These are phyloP conservation scores for Sphaerophoria taeniata DNA, from an alignment of 2,888 invertebrate species.

Conservation along the genomic window DNA sequence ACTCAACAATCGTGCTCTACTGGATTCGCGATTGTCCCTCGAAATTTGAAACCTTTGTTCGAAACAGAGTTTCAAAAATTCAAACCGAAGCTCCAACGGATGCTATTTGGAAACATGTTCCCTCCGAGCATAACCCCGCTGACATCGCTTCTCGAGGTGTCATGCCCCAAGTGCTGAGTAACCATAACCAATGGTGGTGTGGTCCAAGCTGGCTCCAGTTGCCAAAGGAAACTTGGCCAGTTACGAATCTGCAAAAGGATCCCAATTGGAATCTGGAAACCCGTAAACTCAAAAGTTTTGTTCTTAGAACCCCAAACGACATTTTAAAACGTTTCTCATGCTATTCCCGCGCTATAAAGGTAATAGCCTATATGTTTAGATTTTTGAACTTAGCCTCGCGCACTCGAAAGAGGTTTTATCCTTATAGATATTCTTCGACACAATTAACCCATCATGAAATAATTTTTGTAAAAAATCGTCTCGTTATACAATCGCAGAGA, in stretches of 20 bases:
- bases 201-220: conserved; percentile 5
- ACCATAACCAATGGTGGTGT: conserved; percentile 6
- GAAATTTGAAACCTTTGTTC: conserved; percentile 6
- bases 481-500: neutral
- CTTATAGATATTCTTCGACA: neutral
- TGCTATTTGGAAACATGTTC: conserved; percentile 47
- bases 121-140: conserved; percentile 53
- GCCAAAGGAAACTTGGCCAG: neutral
- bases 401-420: neutral
- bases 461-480: neutral
- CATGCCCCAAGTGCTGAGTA: neutral
- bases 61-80: conserved; percentile 9
- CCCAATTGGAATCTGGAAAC: conserved; percentile 11
- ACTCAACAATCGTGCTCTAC: conserved; percentile 12
- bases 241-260: neutral
- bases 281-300: neutral
- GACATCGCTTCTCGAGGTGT: conserved; percentile 48
- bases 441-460: neutral
- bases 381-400: neutral
- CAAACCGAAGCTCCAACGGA: conserved; percentile 6
- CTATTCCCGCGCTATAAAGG: neutral
- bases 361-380: conserved; percentile 3
- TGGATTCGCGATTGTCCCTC: conserved; percentile 11
- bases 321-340: conserved; percentile 7
- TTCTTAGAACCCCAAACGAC: neutral